phyloP scores from a whole-genome alignment of 2,888 invertebrate species.

The Nemapogon koenigi region DNA sequence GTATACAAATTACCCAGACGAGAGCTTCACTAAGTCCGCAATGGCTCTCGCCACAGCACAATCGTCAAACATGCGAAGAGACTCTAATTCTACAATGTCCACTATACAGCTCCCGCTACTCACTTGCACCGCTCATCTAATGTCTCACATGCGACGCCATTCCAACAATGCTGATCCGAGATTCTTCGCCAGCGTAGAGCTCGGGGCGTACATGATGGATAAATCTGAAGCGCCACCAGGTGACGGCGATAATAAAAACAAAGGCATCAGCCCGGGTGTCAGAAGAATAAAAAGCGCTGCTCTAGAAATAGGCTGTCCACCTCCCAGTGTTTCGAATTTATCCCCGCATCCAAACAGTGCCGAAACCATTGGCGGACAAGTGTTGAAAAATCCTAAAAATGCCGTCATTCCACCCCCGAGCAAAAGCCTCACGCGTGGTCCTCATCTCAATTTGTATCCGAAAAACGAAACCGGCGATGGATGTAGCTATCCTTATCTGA shows the following conservation, averaged over 20 bases:
- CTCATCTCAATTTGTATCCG: constrained; percentile 73
- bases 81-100: constrained; percentile 69
- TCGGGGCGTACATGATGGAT: constrained; percentile 61
- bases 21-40: constrained; percentile 55
- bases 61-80: constrained; percentile 61
- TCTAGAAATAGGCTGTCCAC: constrained; percentile 73
- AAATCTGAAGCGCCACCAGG: constrained; percentile 55
- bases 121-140: constrained; percentile 53
- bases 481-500: constrained; percentile 73
- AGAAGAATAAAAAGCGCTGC: constrained; percentile 75
- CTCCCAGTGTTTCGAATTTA: constrained; percentile 72
- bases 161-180: constrained; percentile 69
- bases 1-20: constrained; percentile 50
- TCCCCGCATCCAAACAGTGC: constrained; percentile 84
- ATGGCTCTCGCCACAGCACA: constrained; percentile 53
- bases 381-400: constrained; percentile 70
- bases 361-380: constrained; percentile 75
- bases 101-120: constrained; percentile 63
- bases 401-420: constrained; percentile 73
- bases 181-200: constrained; percentile 59
- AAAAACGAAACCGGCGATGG: constrained; percentile 72
- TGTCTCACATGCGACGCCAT: constrained; percentile 63
- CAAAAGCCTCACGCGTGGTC: constrained; percentile 72
- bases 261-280: constrained; percentile 68
- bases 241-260: constrained; percentile 39